phyloP scores from a whole-genome alignment of 2,113 vertebrate species.

The Nothoprocta perdicaria region DNA sequence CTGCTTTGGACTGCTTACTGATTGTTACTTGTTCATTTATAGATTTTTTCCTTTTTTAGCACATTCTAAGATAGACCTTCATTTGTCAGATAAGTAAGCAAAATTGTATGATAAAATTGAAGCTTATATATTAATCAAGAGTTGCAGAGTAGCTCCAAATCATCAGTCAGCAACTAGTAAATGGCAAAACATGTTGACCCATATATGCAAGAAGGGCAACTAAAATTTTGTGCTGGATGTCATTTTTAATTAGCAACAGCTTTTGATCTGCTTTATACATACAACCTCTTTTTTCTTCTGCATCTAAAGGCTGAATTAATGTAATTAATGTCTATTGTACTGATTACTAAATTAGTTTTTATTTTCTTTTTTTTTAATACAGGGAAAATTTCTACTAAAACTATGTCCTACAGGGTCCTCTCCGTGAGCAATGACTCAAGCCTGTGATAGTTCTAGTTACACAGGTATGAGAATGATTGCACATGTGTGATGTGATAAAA shows the following conservation, averaged over 20 bases:
- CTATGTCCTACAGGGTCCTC: background rate
- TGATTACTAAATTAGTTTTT: background rate
- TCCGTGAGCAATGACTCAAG: background rate
- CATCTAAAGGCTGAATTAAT: background rate
- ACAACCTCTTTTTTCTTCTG: background rate
- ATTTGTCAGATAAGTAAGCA: background rate
- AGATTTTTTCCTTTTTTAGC: background rate
- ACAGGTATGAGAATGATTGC: background rate
- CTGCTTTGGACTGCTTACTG: background rate
- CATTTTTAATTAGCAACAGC: conserved; percentile 6
- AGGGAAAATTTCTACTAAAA: background rate
- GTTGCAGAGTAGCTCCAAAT: background rate
- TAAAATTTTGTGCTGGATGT: background rate
- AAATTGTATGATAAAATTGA: background rate
- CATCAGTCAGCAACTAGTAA: conserved; percentile 35
- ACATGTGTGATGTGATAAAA: background rate
- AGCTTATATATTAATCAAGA: background rate
- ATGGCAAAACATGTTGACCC: background rate
- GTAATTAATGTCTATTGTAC: background rate
- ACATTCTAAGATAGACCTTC: background rate
- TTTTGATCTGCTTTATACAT: background rate
- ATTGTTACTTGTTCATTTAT: background rate
- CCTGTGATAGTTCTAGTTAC: background rate
- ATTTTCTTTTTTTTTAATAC: background rate
- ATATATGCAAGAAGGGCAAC: background rate